Conservation (phyloP, 2,113 vertebrate genomes). For the Myodes glareolus region DNA sequence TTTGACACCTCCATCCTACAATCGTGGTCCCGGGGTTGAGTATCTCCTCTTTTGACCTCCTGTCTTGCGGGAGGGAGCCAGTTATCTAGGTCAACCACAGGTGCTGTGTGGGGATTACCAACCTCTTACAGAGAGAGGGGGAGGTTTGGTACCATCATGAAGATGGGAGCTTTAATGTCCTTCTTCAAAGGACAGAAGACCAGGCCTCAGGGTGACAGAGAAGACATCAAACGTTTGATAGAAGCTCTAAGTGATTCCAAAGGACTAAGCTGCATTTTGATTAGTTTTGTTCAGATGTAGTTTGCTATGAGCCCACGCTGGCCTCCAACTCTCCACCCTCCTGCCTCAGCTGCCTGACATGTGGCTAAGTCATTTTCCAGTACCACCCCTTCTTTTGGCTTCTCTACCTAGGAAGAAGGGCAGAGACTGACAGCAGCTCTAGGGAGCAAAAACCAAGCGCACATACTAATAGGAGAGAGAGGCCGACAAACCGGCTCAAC, state of each 20-base stretch:
- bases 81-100: neutral
- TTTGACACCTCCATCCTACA: neutral
- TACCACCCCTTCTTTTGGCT: neutral
- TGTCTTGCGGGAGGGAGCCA: no score
- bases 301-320: neutral
- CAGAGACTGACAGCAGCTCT: slow-evolving; percentile 1
- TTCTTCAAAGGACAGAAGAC: slow-evolving; percentile 26
- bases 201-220: neutral
- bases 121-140: neutral
- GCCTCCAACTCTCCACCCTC: neutral
- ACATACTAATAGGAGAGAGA: neutral
- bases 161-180: neutral
- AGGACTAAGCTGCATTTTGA: neutral
- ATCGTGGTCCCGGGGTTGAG: neutral
- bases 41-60: neutral
- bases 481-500: neutral
- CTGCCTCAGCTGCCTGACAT: neutral
- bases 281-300: neutral
- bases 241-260: neutral
- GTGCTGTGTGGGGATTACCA: neutral
- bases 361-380: neutral
- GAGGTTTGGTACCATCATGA: neutral
- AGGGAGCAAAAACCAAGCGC: neutral
- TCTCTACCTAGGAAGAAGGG: neutral
- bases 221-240: neutral